Conservation (phyloP, 1,140 invertebrate genomes). For the Tetramorium parvispinum region DNA sequence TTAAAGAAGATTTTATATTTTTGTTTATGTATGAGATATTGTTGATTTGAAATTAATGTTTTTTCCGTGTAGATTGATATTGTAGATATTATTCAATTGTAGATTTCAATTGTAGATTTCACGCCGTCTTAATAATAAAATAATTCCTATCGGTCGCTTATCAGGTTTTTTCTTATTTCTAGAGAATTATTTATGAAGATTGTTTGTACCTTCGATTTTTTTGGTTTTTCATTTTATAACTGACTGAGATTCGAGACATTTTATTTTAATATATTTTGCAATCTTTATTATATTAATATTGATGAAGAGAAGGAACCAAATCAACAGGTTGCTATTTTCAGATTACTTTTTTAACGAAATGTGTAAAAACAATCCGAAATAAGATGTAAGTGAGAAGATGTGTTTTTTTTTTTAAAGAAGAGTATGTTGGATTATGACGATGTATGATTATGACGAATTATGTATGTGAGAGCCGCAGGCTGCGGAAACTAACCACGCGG, state of each 20-base stretch:
- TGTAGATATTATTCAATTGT: too few species aligned
- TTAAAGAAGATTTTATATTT: too few species aligned
- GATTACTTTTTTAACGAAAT: not conserved
- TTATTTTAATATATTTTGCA: not conserved
- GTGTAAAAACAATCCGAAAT: not conserved
- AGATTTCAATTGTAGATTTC: too few species aligned
- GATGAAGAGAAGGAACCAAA: not conserved
- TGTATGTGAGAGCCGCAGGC: not conserved
- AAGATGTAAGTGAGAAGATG: not conserved
- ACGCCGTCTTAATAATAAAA: too few species aligned
- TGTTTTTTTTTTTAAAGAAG: not conserved
- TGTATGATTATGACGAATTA: not conserved
- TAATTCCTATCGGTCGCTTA: not conserved
- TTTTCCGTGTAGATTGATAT: too few species aligned
- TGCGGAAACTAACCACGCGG: constrained; percentile 11
- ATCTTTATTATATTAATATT: not conserved
- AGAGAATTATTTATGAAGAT: not conserved
- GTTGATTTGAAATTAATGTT: too few species aligned
- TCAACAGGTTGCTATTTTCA: not conserved
- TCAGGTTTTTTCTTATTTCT: not conserved
- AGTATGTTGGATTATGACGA: not conserved
- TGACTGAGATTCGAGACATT: not conserved
- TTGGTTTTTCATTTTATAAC: not conserved
- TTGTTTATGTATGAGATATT: too few species aligned
- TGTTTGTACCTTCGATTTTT: not conserved